phyloP scores from a whole-genome alignment of 2,888 invertebrate genomes.

The Tineola bisselliella region DNA sequence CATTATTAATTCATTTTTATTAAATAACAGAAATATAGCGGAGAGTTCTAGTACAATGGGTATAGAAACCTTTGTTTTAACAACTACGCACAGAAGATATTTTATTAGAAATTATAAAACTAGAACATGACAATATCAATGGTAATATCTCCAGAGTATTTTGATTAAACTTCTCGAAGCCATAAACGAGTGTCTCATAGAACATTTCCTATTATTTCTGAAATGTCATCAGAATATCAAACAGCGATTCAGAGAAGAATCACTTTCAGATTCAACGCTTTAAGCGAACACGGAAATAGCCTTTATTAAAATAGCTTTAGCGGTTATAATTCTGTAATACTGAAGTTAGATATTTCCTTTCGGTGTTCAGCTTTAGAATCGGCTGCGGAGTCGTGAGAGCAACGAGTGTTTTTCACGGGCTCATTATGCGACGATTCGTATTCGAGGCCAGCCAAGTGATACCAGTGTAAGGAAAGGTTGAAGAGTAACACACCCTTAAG shows the following conservation, averaged over 20 bases:
- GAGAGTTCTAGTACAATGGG: no score
- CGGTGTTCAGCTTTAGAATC: slow-evolving; percentile 25
- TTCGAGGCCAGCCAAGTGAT: slow-evolving; percentile 40
- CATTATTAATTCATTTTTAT: no score
- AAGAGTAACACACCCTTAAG: slow-evolving; percentile 30
- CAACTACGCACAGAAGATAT: not conserved
- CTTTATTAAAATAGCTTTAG: slow-evolving; percentile 26
- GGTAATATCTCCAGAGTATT: slow-evolving; percentile 27
- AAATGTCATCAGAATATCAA: slow-evolving; percentile 60
- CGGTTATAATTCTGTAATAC: slow-evolving; percentile 24
- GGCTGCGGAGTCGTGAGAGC: slow-evolving; percentile 38
- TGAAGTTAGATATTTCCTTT: slow-evolving; percentile 26
- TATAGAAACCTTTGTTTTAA: not conserved
- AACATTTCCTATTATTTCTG: slow-evolving; percentile 50
- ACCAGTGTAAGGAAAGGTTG: slow-evolving; percentile 32
- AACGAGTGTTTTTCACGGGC: slow-evolving; percentile 59
- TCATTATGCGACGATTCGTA: slow-evolving; percentile 60
- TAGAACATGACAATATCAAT: slow-evolving; percentile 17
- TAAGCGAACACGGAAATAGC: slow-evolving; percentile 21
- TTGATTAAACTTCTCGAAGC: slow-evolving; percentile 34
- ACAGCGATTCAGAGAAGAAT: slow-evolving; percentile 35
- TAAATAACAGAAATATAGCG: no score
- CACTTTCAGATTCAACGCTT: slow-evolving; percentile 19
- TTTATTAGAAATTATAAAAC: slow-evolving; percentile 26
- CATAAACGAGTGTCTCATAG: slow-evolving; percentile 29